phyloP scores from a whole-genome alignment of 2,113 vertebrate species.

The Emydura subglobosa region DNA sequence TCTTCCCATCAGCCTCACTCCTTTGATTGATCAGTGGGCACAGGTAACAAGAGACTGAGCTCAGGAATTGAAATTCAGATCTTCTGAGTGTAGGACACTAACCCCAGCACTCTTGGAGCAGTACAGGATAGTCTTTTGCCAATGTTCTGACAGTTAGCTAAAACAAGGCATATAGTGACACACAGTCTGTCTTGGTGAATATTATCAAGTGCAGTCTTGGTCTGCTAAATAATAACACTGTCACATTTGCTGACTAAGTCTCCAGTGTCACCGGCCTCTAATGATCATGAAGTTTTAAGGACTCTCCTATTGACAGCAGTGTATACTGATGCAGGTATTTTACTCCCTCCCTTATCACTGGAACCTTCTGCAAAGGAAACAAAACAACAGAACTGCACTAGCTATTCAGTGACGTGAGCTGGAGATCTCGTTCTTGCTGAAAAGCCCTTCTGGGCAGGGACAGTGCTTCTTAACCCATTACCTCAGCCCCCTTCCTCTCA shows the following conservation, averaged over 20 bases:
- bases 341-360: neutral
- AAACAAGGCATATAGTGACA: neutral
- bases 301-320: neutral
- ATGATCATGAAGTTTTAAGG: neutral
- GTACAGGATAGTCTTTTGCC: neutral
- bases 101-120: neutral
- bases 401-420: neutral
- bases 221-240: neutral
- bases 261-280: neutral
- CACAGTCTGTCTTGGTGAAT: neutral
- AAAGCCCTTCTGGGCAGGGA: neutral
- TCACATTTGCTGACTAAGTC: neutral
- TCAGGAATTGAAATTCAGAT: neutral
- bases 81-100: neutral
- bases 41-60: neutral
- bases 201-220: neutral
- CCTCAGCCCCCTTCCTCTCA: neutral
- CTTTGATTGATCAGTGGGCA: neutral
- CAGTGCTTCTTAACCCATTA: neutral
- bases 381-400: neutral
- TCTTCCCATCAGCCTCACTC: neutral
- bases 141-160: neutral
- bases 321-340: neutral
- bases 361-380: neutral
- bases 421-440: neutral